Evolutionary conservation across 1,140 invertebrate genomes (phyloP), one percentile per base, ranked within the genome.

Genomic region (Adelges cooleyi): DNA sequence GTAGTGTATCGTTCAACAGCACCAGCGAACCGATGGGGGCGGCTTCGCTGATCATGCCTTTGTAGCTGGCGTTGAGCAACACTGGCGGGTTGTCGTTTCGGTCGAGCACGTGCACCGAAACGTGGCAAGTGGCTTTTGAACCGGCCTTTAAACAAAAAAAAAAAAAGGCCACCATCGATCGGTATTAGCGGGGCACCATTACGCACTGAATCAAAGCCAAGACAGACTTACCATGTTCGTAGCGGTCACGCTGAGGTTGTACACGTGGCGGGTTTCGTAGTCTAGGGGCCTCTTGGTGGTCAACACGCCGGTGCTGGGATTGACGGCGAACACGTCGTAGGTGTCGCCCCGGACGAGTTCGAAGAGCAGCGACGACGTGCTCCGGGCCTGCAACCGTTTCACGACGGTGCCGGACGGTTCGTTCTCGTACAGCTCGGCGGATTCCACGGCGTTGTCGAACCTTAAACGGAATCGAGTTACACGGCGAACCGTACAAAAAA

Each of bases 41-140:
- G 13, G 83, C 77, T 77, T 92, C 87, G 68, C 82, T 82, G 23
- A 92, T 80, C 71, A 79, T 77, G 17, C 89, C 86, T 33, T 77
- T 77, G 73, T 90, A 93, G 50, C 78, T 73, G 2, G 76, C 76
- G 70, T 85, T 80, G 10, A 82, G 71, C 73, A 93, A 92, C 51
- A 77, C 75, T 3, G 93, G 92, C n/a, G 82, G 75, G 77, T 91
- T 93, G 74, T 95, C 92, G 77, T 96, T 90, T 68, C 78, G 80
- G 74, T 89, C 89, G 53, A 88, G 74, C 52, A 90, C 82, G 73
- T 89, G 86, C 17, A 90, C 80, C n/a, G 84, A 79, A 11, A 90
- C 79, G 69, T 79, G 81, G 65, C 84, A 86, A 3, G 69, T 72
- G 0, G 87, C 83, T 18, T 78, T 80, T 11, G 82, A 82, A 13